phyloP scores from a whole-genome alignment of 1,140 invertebrate genomes.

The Maconellicoccus hirsutus region DNA sequence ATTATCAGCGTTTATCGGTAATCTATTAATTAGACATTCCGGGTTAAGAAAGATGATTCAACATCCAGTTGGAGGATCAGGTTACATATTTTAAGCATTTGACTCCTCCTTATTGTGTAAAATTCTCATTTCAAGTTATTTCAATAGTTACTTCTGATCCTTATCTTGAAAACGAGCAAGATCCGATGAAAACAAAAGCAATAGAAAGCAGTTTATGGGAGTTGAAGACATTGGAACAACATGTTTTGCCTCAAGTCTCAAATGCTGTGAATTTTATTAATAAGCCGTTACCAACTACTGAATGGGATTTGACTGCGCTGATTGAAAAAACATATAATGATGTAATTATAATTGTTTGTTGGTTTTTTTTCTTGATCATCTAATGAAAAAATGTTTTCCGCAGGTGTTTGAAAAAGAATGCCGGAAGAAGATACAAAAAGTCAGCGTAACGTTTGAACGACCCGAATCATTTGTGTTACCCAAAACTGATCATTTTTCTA shows the following conservation, averaged over 20 bases:
- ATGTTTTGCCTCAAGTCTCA: constrained; percentile 58
- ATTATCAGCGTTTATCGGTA: constrained; percentile 71
- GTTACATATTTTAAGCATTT: constrained; percentile 24
- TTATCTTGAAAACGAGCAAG: constrained; percentile 63
- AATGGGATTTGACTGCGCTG: constrained; percentile 50
- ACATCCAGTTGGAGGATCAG: constrained; percentile 38
- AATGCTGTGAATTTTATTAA: constrained; percentile 56
- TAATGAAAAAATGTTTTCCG: constrained; percentile 20
- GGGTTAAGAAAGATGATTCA: constrained; percentile 67
- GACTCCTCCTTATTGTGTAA: constrained; percentile 12
- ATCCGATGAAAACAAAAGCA: constrained; percentile 65
- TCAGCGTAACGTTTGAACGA: constrained; percentile 29
- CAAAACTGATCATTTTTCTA: constrained; percentile 22
- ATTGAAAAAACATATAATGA: constrained; percentile 47
- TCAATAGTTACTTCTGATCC: constrained; percentile 54
- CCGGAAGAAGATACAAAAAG: constrained; percentile 28
- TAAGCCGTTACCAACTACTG: constrained; percentile 48
- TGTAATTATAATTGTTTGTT: constrained; percentile 33
- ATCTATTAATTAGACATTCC: constrained; percentile 76
- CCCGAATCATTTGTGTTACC: constrained; percentile 25
- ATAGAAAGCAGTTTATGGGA: constrained; percentile 87
- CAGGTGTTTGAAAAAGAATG: constrained; percentile 30
- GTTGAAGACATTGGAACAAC: constrained; percentile 58
- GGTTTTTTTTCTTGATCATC: neutral
- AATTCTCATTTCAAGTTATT: too few species aligned